These are phyloP conservation scores for Hipposideros larvatus DNA, from an alignment of 2,797 vertebrate species.

Conservation along the genomic window DNA sequence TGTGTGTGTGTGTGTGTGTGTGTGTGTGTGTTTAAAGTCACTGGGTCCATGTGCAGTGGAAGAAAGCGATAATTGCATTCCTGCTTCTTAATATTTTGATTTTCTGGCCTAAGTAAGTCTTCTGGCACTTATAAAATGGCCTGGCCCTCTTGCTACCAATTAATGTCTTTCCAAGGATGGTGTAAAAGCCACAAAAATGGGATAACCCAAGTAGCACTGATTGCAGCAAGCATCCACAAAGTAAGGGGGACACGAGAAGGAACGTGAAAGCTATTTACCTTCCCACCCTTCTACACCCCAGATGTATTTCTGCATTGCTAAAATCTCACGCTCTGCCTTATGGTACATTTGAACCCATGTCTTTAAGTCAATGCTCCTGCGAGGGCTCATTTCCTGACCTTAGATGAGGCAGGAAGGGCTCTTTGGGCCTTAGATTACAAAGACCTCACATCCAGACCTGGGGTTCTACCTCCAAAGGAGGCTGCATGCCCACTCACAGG, in stretches of 20 bases:
- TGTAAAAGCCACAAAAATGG: not conserved
- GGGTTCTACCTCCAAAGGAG: not conserved
- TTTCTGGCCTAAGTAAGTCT: constrained; percentile 39
- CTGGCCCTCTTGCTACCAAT: not conserved
- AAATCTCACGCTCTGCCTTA: not conserved
- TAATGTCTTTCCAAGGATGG: constrained; percentile 28
- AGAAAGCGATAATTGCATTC: not conserved
- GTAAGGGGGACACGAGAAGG: not conserved
- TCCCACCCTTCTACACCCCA: not conserved
- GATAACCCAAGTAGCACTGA: not conserved
- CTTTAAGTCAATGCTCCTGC: not conserved
- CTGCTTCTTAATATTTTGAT: not conserved
- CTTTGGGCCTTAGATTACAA: not conserved
- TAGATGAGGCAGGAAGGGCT: not conserved
- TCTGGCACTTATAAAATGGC: constrained; percentile 25
- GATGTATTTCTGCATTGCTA: not conserved
- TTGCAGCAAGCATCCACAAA: not conserved
- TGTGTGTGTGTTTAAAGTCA: not conserved
- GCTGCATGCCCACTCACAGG: not conserved
- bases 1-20: too few species aligned
- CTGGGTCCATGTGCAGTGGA: not conserved
- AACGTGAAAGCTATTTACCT: not conserved
- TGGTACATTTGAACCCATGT: not conserved
- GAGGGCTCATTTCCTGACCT: not conserved
- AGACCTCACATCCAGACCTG: not conserved